Conservation (phyloP, 1,140 invertebrate species). For the Planococcus citri region DNA sequence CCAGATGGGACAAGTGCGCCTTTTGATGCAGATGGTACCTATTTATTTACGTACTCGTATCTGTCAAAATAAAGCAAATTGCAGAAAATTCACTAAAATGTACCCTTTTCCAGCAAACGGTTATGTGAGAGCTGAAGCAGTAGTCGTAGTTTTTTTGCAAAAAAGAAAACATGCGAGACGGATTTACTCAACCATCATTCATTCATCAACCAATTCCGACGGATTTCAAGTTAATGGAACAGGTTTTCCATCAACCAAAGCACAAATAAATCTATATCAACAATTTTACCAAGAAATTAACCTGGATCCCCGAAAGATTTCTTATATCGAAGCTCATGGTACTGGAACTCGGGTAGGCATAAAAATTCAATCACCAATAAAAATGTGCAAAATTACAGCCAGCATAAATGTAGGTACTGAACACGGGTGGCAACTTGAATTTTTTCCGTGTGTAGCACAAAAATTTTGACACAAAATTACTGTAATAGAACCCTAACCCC, state of each 20-base stretch:
- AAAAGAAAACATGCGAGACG: conserved; percentile 39
- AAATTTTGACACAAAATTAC: too few relatives aligned
- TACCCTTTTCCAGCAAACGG: conserved; percentile 50
- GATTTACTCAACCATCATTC: conserved; percentile 45
- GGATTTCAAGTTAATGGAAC: conserved; percentile 40
- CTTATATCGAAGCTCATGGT: conserved; percentile 31
- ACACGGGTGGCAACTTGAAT: too few relatives aligned
- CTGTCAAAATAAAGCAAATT: too few relatives aligned
- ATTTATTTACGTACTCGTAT: background rate
- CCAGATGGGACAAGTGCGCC: conserved; percentile 17
- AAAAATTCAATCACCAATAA: too few relatives aligned
- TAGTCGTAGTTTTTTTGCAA: conserved; percentile 45
- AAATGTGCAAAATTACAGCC: too few relatives aligned
- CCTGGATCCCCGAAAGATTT: conserved; percentile 41
- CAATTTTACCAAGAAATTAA: conserved; percentile 30
- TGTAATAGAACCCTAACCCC: too few relatives aligned
- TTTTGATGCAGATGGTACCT: conserved; percentile 23
- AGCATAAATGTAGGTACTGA: background rate
- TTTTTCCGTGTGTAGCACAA: too few relatives aligned
- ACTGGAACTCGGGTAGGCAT: conserved; percentile 36
- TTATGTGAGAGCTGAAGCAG: conserved; percentile 49
- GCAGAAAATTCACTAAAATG: too few relatives aligned
- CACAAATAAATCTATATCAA: conserved; percentile 20
- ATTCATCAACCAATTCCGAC: conserved; percentile 44
- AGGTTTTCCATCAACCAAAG: background rate